Base-by-base conservation (phyloP, 35 echinoderm and acorn worm genomes). In the Strongylocentrotus purpuratus region DNA sequence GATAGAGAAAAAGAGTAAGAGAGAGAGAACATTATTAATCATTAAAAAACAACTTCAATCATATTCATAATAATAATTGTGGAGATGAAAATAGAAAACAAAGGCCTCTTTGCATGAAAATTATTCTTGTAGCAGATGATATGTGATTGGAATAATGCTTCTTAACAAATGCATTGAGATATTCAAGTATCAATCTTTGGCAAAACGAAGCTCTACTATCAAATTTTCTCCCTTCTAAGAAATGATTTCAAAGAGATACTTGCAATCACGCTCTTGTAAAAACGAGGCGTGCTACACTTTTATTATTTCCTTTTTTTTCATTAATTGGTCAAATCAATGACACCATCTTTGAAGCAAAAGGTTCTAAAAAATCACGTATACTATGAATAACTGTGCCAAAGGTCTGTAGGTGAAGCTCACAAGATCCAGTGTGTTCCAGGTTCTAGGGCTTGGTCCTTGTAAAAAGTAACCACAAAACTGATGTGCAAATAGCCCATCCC, bases 391-490 rank as follows among this genome's bases (percentile, higher is more conserved):
- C 65, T 28, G 65, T 78, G 65, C 22, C 25, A 78, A 78, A 78
- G 65, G 65, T 78, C 28, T 78, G 7, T 28, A 78, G 65, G 65
- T 78, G 65, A 78, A 59, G 65, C 4, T 7, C 8, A 7, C 20
- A 78, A 1, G 20, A 4, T 28, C 22, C 65, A 78, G 25, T 7
- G n/a, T 22, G 20, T n/a, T 78, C 28, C 4, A 7, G 20, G 28
- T 7, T 22, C 65, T n/a, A 78, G 65, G 65, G 65, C 4, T 78
- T 78, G 65, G 65, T 78, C 22, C 65, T 78, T 78, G 65, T 78
- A 78, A 78, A 71, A 78, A 78, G 65, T 78, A 78, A 78, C 65
- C 65, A 78, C 65, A 78, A 78, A 78, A 78, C 22, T 78, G 65
- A 78, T 28, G 22, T 78, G 65, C 25, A 78, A 78, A 78, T 7